phyloP scores from a whole-genome alignment of 2,113 vertebrate species.

The Pollimyrus isidori region DNA sequence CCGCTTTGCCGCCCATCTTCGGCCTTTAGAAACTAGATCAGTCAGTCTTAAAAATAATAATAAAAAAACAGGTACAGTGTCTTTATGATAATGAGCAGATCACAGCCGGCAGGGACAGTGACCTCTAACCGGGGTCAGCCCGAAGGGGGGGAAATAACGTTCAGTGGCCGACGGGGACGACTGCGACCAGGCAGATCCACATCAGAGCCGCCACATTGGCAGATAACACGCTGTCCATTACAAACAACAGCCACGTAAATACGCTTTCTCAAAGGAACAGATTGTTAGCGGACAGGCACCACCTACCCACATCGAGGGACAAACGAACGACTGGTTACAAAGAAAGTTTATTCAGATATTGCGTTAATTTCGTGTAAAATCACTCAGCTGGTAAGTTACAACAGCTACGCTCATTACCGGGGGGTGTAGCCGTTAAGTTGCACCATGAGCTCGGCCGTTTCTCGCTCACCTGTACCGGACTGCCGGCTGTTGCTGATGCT shows the following conservation, averaged over 20 bases:
- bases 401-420: background rate
- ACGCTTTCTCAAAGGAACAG: too few species aligned
- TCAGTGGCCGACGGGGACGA: background rate
- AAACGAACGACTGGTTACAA: background rate
- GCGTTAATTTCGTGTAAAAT: background rate
- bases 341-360: background rate
- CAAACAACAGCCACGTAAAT: background rate
- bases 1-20: too few species aligned
- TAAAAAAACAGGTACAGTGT: background rate
- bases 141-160: background rate
- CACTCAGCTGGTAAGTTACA: background rate
- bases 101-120: too few species aligned
- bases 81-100: background rate
- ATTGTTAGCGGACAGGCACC: background rate
- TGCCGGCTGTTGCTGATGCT: conserved; percentile 89
- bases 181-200: background rate
- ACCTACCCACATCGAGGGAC: background rate
- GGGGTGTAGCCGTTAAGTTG: background rate
- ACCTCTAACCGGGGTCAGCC: too few species aligned
- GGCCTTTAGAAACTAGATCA: background rate
- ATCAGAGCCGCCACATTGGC: background rate
- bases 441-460: background rate
- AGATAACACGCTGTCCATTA: background rate
- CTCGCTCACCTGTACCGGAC: conserved; percentile 58
- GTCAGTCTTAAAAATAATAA: background rate